Conservation (phyloP, 2,888 invertebrate genomes). For the Hydropsyche betteni region DNA sequence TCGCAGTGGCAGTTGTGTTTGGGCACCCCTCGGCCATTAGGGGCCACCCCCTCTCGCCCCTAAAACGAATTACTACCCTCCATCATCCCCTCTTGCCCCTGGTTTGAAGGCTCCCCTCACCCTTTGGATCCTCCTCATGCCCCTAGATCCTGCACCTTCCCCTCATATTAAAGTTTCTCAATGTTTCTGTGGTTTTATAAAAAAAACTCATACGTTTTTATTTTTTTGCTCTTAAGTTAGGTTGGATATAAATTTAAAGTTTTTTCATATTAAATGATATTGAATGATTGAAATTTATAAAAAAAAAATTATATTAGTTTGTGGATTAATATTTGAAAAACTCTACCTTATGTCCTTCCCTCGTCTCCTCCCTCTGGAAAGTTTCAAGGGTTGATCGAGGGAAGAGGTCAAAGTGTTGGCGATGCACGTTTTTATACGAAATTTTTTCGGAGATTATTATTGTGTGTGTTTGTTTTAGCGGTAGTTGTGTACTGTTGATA, state of each 20-base stretch:
- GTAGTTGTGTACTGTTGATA: too few relatives aligned
- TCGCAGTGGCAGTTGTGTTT: slow-evolving; percentile 31
- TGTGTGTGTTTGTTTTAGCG: too few relatives aligned
- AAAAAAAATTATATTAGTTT: too few relatives aligned
- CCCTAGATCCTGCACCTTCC: neutral
- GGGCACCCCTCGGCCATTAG: slow-evolving; percentile 39
- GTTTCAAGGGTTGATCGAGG: slow-evolving; percentile 38
- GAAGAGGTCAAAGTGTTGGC: slow-evolving; percentile 6
- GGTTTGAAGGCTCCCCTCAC: neutral
- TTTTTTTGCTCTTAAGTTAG: too few relatives aligned
- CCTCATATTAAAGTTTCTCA: too few relatives aligned
- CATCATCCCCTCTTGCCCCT: neutral
- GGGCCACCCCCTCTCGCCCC: slow-evolving; percentile 22
- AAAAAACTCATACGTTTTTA: too few relatives aligned
- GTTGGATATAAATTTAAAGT: too few relatives aligned
- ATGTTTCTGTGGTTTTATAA: too few relatives aligned
- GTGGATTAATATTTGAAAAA: too few relatives aligned
- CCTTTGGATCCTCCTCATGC: neutral
- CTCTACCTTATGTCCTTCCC: neutral
- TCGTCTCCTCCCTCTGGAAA: neutral
- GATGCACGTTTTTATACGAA: neutral
- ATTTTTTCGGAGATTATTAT: too few relatives aligned
- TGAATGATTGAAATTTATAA: neutral
- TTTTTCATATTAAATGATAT: neutral
- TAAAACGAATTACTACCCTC: slow-evolving; percentile 35